Percentiles rank a stretch among this genome's conserved stretches.
These are phyloP conservation scores for Sepiola atlantica DNA, from an alignment of 2,888 invertebrate species.

Conservation along the genomic window DNA sequence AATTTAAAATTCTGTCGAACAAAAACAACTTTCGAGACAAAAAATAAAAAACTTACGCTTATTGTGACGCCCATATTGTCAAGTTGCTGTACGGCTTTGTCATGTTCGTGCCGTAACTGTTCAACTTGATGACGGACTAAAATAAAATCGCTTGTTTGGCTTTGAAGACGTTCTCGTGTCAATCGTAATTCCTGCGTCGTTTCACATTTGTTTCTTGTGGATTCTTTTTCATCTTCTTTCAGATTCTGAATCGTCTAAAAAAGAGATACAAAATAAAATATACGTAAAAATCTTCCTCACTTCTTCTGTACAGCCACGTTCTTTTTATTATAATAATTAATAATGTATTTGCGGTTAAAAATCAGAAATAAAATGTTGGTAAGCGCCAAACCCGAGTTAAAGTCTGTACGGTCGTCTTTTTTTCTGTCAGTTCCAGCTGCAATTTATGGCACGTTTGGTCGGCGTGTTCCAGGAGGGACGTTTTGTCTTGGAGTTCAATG, in stretches of 20 bases:
- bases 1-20: neutral
- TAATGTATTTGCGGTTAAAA: neutral
- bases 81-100: neutral
- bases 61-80: neutral
- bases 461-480: conserved; percentile 59
- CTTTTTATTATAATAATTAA: neutral
- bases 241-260: conserved; percentile 63
- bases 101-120: conserved; percentile 35
- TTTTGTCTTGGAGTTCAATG: conserved; percentile 61
- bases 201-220: conserved; percentile 67
- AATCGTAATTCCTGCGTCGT: conserved; percentile 67
- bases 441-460: conserved; percentile 61
- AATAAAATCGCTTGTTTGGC: conserved; percentile 33
- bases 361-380: neutral
- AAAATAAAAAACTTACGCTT: neutral
- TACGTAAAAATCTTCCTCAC: neutral
- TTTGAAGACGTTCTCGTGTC: conserved; percentile 59
- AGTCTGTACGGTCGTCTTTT: conserved; percentile 60
- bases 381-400: conserved; percentile 57
- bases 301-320: neutral
- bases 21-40: neutral
- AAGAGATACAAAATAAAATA: conserved; percentile 33
- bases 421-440: conserved; percentile 63
- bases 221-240: conserved; percentile 60
- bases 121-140: neutral